Percentiles rank a stretch among this genome's conserved stretches.
These are phyloP conservation scores for Vannuccia rotundouncinata DNA, from an alignment of 2,888 invertebrate species.

Conservation along the genomic window DNA sequence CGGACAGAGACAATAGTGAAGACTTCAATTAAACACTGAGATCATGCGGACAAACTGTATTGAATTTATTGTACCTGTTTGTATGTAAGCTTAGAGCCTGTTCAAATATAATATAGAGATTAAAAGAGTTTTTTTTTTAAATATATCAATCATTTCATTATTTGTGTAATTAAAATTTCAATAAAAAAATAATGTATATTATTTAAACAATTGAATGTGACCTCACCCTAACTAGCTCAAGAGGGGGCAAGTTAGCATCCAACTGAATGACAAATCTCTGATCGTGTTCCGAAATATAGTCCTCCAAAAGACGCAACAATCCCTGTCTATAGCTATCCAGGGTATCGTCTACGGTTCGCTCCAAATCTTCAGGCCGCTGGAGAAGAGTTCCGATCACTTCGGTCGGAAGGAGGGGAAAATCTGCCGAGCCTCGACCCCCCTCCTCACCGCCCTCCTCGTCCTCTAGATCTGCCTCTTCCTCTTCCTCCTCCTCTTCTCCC, in stretches of 20 bases:
- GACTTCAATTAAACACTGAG: too few species aligned
- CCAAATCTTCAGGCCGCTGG: conserved; percentile 52
- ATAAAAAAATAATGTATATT: not conserved
- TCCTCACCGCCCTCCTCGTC: conserved; percentile 47
- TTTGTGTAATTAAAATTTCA: too few species aligned
- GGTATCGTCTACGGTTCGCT: conserved; percentile 47
- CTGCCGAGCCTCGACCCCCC: conserved; percentile 39
- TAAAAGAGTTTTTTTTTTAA: too few species aligned
- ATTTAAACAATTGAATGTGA: not conserved
- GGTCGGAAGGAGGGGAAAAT: conserved; percentile 45
- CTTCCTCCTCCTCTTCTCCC: conserved; percentile 48
- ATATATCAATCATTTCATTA: too few species aligned
- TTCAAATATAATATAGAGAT: too few species aligned
- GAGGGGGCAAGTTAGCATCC: conserved; percentile 51
- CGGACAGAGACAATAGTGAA: too few species aligned
- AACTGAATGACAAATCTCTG: conserved; percentile 54
- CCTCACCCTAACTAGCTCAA: conserved; percentile 49
- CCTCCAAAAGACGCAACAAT: conserved; percentile 53
- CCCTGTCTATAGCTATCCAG: conserved; percentile 50
- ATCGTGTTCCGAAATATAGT: conserved; percentile 56
- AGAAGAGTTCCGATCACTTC: conserved; percentile 52
- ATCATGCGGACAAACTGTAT: too few species aligned
- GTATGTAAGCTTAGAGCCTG: too few species aligned
- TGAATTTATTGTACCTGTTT: too few species aligned
- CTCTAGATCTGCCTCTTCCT: conserved; percentile 47